Percentiles rank a stretch among this genome's conserved stretches.
phyloP scores from a whole-genome alignment of 2,797 vertebrate genomes.

The Odontamblyopus rebecca region DNA sequence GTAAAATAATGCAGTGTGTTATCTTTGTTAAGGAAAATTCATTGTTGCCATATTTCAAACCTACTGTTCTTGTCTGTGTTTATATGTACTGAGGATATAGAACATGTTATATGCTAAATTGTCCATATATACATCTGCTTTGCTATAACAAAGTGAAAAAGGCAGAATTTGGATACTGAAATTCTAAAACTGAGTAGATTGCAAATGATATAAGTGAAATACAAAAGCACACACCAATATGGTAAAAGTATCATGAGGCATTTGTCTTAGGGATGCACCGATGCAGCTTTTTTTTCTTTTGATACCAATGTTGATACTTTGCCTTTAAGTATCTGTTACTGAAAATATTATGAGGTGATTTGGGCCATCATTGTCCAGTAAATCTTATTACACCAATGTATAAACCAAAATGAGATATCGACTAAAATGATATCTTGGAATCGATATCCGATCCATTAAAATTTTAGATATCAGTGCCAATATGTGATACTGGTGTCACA shows the following conservation, averaged over 20 bases:
- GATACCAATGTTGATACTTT: too few relatives aligned
- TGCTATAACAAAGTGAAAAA: conserved; percentile 32
- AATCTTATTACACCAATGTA: too few relatives aligned
- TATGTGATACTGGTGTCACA: too few relatives aligned
- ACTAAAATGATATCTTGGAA: too few relatives aligned
- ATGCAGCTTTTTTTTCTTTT: too few relatives aligned
- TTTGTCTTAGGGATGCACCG: neutral
- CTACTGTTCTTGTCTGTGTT: conserved; percentile 46
- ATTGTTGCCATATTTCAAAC: conserved; percentile 71
- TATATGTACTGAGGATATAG: conserved; percentile 52
- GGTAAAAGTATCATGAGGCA: neutral
- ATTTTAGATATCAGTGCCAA: too few relatives aligned
- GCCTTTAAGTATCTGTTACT: too few relatives aligned
- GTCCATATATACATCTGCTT: conserved; percentile 61
- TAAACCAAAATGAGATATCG: too few relatives aligned
- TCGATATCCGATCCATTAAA: too few relatives aligned
- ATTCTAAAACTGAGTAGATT: neutral
- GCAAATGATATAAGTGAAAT: neutral
- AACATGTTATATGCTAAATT: conserved; percentile 51
- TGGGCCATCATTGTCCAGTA: too few relatives aligned
- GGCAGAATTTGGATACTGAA: neutral
- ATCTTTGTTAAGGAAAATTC: conserved; percentile 68
- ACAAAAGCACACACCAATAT: neutral
- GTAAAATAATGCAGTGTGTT: conserved; percentile 57
- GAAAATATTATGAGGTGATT: too few relatives aligned